phyloP scores from a whole-genome alignment of 1,140 invertebrate species.

The Dendroctonus valens region DNA sequence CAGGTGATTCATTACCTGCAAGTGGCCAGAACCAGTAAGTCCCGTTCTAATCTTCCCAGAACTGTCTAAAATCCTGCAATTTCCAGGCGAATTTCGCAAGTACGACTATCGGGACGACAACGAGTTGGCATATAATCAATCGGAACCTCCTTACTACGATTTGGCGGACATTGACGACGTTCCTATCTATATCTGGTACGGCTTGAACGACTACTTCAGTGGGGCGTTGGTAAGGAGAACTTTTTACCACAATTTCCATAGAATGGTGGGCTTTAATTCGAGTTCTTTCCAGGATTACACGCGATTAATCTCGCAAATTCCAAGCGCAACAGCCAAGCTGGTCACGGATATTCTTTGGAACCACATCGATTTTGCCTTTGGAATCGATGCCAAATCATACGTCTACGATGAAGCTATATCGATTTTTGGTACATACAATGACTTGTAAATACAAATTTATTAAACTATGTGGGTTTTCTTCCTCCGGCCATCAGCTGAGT shows the following conservation, averaged over 20 bases:
- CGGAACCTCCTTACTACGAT: conserved; percentile 7
- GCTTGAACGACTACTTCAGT: conserved; percentile 6
- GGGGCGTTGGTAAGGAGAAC: not conserved
- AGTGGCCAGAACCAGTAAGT: conserved; percentile 9
- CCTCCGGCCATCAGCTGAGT: conserved; percentile 14
- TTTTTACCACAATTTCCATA: not conserved
- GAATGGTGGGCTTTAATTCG: not conserved
- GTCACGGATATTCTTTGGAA: conserved; percentile 4
- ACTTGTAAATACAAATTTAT: too few species aligned
- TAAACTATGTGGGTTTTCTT: not conserved
- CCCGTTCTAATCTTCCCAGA: not conserved
- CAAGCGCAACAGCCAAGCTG: not conserved
- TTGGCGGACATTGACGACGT: conserved; percentile 2
- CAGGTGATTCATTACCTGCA: conserved; percentile 11
- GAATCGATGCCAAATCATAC: not conserved
- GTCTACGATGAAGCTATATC: conserved; percentile 8
- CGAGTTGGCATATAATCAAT: not conserved
- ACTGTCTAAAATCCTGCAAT: not conserved
- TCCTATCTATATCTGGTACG: conserved; percentile 16
- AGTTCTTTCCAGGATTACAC: conserved; percentile 4
- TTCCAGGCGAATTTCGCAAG: conserved; percentile 2
- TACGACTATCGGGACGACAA: conserved; percentile 5
- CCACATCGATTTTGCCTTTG: conserved; percentile 16
- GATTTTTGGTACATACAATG: too few species aligned
- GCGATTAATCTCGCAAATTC: conserved; percentile 2